Evolutionary conservation across 2,113 vertebrate species (phyloP).

Genomic region (Xenopus tropicalis): UCB_Xtro_10.0 CM004443.2:30508501-30509000

Average conservation of each 20-base stretch:
- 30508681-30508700: conserved; percentile 65
- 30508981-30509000: conserved; percentile 16
- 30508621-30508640: conserved; percentile 52
- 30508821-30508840: conserved; percentile 75
- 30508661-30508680: conserved; percentile 61
- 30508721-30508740: conserved; percentile 59
- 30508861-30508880: conserved; percentile 65
- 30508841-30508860: conserved; percentile 69
- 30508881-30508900: conserved; percentile 62
- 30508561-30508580: no score
- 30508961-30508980: conserved; percentile 1
- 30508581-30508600: no score
- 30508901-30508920: conserved; percentile 62
- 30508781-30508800: conserved; percentile 46
- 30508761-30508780: conserved; percentile 63
- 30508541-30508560: no score
- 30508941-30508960: no score
- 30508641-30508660: conserved; percentile 65
- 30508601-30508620: no score
- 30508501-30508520: no score
- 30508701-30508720: conserved; percentile 72
- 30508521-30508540: no score
- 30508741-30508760: conserved; percentile 70
- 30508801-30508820: conserved; percentile 53
- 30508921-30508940: conserved; percentile 41